Conservation (phyloP, 1,140 invertebrate species). For the Eriocheir sinensis region DNA sequence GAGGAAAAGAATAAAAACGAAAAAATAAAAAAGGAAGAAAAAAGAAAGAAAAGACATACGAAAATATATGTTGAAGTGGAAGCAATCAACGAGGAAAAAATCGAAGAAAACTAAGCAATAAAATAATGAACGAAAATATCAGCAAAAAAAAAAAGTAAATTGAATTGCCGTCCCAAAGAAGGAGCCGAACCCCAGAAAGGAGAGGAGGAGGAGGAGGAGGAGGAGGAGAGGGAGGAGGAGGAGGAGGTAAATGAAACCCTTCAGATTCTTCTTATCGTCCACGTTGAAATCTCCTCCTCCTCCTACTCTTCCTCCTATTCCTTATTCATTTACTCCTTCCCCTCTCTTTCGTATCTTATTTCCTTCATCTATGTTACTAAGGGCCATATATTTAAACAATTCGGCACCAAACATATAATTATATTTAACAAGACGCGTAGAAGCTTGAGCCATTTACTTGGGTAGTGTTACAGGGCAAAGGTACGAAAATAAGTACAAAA, state of each 20-base stretch:
- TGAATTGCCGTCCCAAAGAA: not conserved
- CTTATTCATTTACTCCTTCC: not conserved
- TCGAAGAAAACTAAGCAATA: too few relatives aligned
- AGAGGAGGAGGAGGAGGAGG: not conserved
- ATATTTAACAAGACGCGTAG: too few relatives aligned
- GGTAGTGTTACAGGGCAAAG: too few relatives aligned
- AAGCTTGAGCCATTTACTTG: too few relatives aligned
- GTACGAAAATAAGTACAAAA: too few relatives aligned
- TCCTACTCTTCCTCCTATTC: not conserved
- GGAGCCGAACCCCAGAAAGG: not conserved
- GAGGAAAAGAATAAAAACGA: not conserved
- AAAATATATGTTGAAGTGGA: too few relatives aligned
- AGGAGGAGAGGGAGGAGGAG: constrained; percentile 4
- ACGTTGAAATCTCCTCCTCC: not conserved
- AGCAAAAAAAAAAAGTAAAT: not conserved
- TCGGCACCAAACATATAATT: too few relatives aligned
- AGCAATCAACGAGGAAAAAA: not conserved
- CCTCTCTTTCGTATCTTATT: not conserved
- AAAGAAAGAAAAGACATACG: too few relatives aligned
- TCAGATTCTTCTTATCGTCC: not conserved
- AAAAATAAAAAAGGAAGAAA: not conserved
- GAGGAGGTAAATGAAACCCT: not conserved
- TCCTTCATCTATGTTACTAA: too few relatives aligned
- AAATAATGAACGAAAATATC: too few relatives aligned
- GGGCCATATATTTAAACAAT: too few relatives aligned